A percentile compares a stretch with the other conserved stretches of the same genome.
These are phyloP conservation scores for Stenichneumon culpator DNA, from an alignment of 2,888 invertebrate species.

Conservation along the genomic window DNA sequence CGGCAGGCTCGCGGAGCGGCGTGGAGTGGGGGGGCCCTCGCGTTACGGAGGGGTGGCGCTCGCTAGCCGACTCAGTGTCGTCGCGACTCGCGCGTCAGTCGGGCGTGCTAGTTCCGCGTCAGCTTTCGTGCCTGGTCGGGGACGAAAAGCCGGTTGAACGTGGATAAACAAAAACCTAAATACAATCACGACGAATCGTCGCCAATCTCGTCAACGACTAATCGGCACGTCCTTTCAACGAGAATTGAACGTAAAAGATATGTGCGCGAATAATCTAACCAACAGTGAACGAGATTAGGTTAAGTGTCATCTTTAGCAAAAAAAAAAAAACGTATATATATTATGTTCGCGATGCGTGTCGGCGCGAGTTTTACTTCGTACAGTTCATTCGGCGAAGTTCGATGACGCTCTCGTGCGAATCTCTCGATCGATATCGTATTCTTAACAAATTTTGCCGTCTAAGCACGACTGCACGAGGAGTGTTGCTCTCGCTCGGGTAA, in stretches of 20 bases:
- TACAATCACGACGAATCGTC: neutral
- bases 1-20: conserved; percentile 12
- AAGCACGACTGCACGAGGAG: neutral
- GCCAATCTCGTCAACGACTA: neutral
- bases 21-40: conserved; percentile 19
- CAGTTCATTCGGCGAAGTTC: conserved; percentile 6
- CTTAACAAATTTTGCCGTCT: neutral
- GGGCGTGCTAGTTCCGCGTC: neutral
- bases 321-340: neutral
- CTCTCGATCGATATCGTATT: neutral
- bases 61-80: conserved; percentile 45
- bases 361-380: neutral
- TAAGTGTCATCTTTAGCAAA: neutral
- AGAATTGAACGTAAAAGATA: neutral
- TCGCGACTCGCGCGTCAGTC: conserved; percentile 50
- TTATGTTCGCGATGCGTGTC: neutral
- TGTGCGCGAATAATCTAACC: neutral
- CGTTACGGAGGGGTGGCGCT: neutral
- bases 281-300: conserved; percentile 23
- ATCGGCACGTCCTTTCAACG: neutral
- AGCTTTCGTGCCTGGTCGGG: neutral
- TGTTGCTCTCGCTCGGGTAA: neutral
- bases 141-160: conserved; percentile 20
- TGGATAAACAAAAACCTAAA: conserved; percentile 7
- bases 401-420: neutral